Evolutionary conservation across 2,888 invertebrate genomes (phyloP), one percentile per base, ranked within the genome.

Genomic region (Deilephila porcellus): DNA sequence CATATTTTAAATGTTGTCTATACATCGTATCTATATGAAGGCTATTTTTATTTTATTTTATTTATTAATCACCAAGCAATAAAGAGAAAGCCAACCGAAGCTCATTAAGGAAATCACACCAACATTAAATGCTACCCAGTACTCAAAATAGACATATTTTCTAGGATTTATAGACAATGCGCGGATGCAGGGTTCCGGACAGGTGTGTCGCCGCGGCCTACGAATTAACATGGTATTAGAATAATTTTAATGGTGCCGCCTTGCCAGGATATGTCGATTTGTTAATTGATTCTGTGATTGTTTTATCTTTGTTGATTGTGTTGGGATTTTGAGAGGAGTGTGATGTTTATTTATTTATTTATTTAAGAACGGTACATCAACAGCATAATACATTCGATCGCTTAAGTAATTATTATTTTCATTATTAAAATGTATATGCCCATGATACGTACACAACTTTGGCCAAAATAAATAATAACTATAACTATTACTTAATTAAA

Each of bases 101-200:
- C 45, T 67, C 52, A 67, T 67, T 67, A 67, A 67, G 67, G 67
- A 67, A 62, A 71, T 71, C 60, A 45, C 62, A 62, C 71, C 45
- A 52, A 67, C 67, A 67, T 67, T 67, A 67, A 67, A 67, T 45
- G 67, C 25, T 6, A 56, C n/a, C 17, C 67, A 59, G 64, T 64
- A 73, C 64, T 59, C 56, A 67, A 64, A 29, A 80, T 79, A 80
- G 77, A 78, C 78, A 82, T 82, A 84, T 86, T 84, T 89, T 86
- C 86, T 88, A 85, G 86, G 88, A 90, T 89, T 82, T 81, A 76
- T 82, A 87, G 84, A 93, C 93, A 93, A 93, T 93, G 93, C 80
- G 86, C 93, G 93, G 93, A 94, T 92, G 88, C 84, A 76, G 82
- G 82, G 91, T 91, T 91, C 93, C 93, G 93, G 91, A 89, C 92